phyloP scores from a whole-genome alignment of 2,113 vertebrate genomes.

The Engystomops pustulosus region DNA sequence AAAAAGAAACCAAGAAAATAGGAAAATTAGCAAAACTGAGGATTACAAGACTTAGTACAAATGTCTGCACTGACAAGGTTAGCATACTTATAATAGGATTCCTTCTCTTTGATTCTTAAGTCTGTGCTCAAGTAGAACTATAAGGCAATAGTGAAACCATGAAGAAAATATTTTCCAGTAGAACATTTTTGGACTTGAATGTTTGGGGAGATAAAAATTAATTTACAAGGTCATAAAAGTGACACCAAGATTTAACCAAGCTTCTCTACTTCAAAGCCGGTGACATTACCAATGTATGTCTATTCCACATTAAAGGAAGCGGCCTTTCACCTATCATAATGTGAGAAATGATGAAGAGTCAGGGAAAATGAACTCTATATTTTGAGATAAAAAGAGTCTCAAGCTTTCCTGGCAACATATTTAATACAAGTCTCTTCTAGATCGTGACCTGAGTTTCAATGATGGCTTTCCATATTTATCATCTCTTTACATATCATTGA shows the following conservation, averaged over 20 bases:
- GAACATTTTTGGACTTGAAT: constrained; percentile 17
- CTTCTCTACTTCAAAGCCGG: constrained; percentile 41
- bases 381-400: constrained; percentile 44
- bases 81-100: not conserved
- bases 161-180: constrained; percentile 10
- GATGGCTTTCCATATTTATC: constrained; percentile 33
- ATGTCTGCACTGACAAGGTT: not conserved
- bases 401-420: constrained; percentile 26
- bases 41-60: not conserved
- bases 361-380: constrained; percentile 29
- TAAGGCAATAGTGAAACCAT: not conserved
- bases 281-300: constrained; percentile 36
- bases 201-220: constrained; percentile 9
- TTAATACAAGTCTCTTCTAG: constrained; percentile 22
- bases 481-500: constrained; percentile 17
- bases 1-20: not conserved
- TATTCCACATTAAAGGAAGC: constrained; percentile 43
- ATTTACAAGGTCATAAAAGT: constrained; percentile 48
- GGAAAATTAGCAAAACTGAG: not conserved
- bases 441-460: constrained; percentile 23
- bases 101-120: not conserved
- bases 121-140: not conserved
- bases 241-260: constrained; percentile 27
- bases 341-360: constrained; percentile 39
- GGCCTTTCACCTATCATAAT: constrained; percentile 29